Conservation (phyloP, 1,140 invertebrate genomes). For the Drosophila equinoxialis region DNA sequence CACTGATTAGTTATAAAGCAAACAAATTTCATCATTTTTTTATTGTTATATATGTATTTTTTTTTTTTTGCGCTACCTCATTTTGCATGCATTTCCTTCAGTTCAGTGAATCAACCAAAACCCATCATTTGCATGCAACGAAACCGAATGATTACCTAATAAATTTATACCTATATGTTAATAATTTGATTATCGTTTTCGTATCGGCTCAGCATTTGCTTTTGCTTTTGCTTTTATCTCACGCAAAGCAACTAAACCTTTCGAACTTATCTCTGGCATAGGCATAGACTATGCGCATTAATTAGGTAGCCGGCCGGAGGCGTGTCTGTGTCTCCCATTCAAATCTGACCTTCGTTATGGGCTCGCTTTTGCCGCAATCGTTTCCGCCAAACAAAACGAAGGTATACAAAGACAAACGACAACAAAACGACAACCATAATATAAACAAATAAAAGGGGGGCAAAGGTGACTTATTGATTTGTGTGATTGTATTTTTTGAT, state of each 20-base stretch:
- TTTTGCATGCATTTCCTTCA: conserved; percentile 42
- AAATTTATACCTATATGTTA: conserved; percentile 66
- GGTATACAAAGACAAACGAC: not conserved
- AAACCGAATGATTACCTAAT: conserved; percentile 69
- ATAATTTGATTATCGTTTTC: conserved; percentile 42
- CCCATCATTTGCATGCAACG: conserved; percentile 51
- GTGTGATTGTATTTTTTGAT: not conserved
- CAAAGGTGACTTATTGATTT: conserved; percentile 8
- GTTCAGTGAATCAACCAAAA: conserved; percentile 9
- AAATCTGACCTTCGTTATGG: conserved; percentile 10
- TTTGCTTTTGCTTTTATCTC: not conserved
- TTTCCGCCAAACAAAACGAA: not conserved
- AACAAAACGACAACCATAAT: not conserved
- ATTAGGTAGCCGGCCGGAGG: conserved; percentile 10
- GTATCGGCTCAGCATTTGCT: not conserved
- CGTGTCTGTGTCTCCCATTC: conserved; percentile 8
- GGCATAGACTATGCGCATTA: not conserved
- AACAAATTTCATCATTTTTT: conserved; percentile 45
- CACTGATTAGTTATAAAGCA: conserved; percentile 74
- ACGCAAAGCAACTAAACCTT: conserved; percentile 1
- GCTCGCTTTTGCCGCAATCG: not conserved
- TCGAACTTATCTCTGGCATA: not conserved
- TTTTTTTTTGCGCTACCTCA: conserved; percentile 29
- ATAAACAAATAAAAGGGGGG: not conserved
- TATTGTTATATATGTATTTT: conserved; percentile 20